Percentiles rank a stretch among this genome's conserved stretches.
Conservation (phyloP, 1,140 invertebrate species). For the Drosophila pseudoananassae region DNA sequence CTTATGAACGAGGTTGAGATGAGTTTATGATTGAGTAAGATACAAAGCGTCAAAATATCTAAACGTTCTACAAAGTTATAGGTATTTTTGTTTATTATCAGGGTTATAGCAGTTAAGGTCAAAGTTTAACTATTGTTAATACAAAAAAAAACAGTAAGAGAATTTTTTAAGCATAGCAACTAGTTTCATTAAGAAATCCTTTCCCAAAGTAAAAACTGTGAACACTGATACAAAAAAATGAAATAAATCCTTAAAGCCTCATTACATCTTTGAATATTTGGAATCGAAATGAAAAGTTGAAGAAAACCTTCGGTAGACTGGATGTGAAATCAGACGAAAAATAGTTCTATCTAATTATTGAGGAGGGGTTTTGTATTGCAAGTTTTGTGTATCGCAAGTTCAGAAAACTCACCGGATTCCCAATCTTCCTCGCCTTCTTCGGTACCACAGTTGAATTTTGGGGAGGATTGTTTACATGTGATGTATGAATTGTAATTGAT, state of each 20-base stretch:
- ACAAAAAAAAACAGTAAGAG: no score
- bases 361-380: conserved; percentile 39
- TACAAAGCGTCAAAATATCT: background rate
- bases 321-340: conserved; percentile 7
- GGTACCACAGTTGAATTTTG: conserved; percentile 59
- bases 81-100: background rate
- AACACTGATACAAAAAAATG: background rate
- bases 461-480: conserved; percentile 65
- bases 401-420: conserved; percentile 89
- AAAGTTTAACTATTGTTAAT: no score
- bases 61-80: background rate
- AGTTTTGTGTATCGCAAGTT: conserved; percentile 26
- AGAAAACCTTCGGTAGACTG: background rate
- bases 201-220: no score
- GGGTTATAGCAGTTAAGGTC: no score
- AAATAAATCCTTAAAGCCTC: background rate
- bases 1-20: background rate
- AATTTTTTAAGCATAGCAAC: no score
- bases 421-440: conserved; percentile 86
- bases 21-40: background rate
- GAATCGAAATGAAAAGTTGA: background rate
- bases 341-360: conserved; percentile 40
- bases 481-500: conserved; percentile 67
- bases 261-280: background rate
- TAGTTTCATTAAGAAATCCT: no score